Evolutionary conservation across 1,140 invertebrate genomes (phyloP).

Genomic region (Nomia melanderi): DNA sequence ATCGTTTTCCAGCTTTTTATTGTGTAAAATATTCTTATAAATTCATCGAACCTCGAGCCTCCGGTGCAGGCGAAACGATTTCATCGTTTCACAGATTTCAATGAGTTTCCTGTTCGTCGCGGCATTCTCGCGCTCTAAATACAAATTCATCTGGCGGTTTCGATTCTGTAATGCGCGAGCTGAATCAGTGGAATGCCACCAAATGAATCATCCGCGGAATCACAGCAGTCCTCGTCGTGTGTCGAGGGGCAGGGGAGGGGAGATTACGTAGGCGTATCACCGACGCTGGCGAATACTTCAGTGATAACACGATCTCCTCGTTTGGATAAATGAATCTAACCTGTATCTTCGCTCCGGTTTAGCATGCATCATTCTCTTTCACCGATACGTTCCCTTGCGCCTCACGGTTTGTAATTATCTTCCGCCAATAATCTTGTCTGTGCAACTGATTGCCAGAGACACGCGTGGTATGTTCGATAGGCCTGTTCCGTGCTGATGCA

Average conservation of each 20-base stretch:
- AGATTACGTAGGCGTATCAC: conserved; percentile 45
- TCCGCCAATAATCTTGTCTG: conserved; percentile 21
- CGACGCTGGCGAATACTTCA: conserved; percentile 13
- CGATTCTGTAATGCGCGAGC: conserved; percentile 6
- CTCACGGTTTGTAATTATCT: conserved; percentile 29
- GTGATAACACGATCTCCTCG: conserved; percentile 49
- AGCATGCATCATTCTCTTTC: conserved; percentile 4
- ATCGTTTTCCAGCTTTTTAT: too few relatives aligned
- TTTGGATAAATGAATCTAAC: conserved; percentile 47
- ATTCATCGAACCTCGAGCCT: too few relatives aligned
- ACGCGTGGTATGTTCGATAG: neutral
- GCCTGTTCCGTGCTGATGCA: conserved; percentile 17
- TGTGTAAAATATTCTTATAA: too few relatives aligned
- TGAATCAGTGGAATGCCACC: conserved; percentile 22
- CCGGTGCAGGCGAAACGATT: neutral
- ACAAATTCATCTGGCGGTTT: neutral
- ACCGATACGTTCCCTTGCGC: neutral
- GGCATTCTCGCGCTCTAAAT: neutral
- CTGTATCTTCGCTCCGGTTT: conserved; percentile 4
- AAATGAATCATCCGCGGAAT: conserved; percentile 55
- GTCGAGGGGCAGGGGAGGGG: too few relatives aligned
- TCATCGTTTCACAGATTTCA: neutral
- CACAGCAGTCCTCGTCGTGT: conserved; percentile 6
- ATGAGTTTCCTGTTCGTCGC: neutral
- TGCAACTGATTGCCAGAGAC: neutral